phyloP scores from a whole-genome alignment of 2,113 vertebrate genomes.

The Callipepla squamata region DNA sequence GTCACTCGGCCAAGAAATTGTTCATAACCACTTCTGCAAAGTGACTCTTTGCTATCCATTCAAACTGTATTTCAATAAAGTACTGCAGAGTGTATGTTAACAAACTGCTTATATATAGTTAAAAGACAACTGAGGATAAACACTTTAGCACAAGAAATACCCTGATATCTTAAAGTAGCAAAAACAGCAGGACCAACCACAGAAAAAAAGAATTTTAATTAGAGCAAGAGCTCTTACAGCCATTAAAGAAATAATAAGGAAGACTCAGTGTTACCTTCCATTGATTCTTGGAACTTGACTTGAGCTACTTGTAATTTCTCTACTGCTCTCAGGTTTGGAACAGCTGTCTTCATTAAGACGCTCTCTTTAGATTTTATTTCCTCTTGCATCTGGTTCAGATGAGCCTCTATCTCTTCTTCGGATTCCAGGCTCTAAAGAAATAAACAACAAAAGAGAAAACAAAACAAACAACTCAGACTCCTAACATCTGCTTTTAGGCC shows the following conservation, averaged over 20 bases:
- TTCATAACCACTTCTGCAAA: neutral
- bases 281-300: conserved; percentile 84
- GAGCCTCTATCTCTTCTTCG: conserved; percentile 78
- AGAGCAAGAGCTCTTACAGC: neutral
- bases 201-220: neutral
- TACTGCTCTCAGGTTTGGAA: conserved; percentile 89
- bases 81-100: neutral
- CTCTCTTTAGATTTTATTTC: conserved; percentile 76
- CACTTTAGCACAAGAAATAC: neutral
- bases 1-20: neutral
- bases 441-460: neutral
- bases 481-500: neutral
- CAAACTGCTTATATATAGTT: neutral
- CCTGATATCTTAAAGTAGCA: neutral
- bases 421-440: conserved; percentile 72
- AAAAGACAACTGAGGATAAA: neutral
- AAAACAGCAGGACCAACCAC: neutral
- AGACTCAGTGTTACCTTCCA: conserved; percentile 79
- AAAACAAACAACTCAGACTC: neutral
- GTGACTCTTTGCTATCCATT: neutral
- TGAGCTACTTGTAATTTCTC: conserved; percentile 85
- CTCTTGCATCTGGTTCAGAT: conserved; percentile 74
- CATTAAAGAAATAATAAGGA: neutral
- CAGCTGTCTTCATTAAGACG: conserved; percentile 77
- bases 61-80: neutral